Evolutionary conservation across 2,888 invertebrate genomes (phyloP).

Genomic region (Cerceris rybyensis): DNA sequence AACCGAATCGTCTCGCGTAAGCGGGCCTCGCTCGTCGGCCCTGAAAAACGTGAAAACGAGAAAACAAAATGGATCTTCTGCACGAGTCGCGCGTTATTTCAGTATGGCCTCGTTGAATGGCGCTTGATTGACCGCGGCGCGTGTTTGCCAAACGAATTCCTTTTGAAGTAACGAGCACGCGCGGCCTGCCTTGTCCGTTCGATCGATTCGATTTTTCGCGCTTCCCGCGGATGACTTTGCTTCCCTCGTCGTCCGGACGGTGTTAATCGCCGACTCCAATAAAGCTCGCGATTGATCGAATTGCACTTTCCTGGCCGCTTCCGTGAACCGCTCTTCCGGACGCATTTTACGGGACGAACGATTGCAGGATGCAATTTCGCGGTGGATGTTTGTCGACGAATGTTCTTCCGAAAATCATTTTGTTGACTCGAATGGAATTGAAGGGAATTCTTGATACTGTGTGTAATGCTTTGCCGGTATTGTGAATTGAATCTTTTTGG

Average conservation of each 20-base stretch:
- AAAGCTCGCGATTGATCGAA: neutral
- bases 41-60: too few species aligned
- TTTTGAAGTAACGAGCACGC: conserved; percentile 27
- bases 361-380: too few species aligned
- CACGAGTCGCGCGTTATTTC: conserved; percentile 58
- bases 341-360: too few species aligned
- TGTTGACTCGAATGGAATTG: too few species aligned
- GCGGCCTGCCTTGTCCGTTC: conserved; percentile 9
- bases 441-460: too few species aligned
- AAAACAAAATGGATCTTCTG: conserved; percentile 26
- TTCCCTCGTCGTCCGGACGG: neutral
- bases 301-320: neutral
- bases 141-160: conserved; percentile 64
- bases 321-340: too few species aligned
- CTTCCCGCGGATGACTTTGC: neutral
- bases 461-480: too few species aligned
- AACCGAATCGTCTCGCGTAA: conserved; percentile 57
- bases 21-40: conserved; percentile 20
- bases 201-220: conserved; percentile 21
- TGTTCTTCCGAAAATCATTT: too few species aligned
- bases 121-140: conserved; percentile 68
- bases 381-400: too few species aligned
- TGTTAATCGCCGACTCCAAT: neutral
- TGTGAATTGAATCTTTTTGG: too few species aligned
- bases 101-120: conserved; percentile 68